Evolutionary conservation across 1,140 invertebrate species (phyloP), one percentile per base, ranked within the genome.

Genomic region (Pachyrhynchus sulphureomaculatus): DNA sequence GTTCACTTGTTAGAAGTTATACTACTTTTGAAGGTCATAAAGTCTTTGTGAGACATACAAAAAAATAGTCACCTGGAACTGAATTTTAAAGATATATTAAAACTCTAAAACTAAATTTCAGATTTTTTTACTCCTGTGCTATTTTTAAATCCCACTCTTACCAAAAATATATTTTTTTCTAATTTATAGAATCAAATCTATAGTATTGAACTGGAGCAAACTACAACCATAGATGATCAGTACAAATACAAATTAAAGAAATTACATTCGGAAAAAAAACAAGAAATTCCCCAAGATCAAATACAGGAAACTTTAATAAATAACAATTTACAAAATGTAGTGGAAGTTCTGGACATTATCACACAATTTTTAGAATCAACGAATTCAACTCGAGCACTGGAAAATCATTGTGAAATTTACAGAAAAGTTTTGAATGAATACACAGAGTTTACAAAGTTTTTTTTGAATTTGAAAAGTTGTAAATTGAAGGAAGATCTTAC

Each of bases 401-500:
- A 45, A 65, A 65, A 68, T 47, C 32, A 60, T 6, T 45, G 45
- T 13, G 59, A 68, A 17, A 45, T 63, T n/a, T 72, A 67, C 29
- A 51, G 48, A 26, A 65, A 56, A 42, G 60, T 72, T 12, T 42
- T 74, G 13, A 24, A 63, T 8, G 71, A 74, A 67, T 72, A 69
- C 41, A 53, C 34, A 5, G 72, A 74, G 45, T 67, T 72, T 44
- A 55, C 55, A 17, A 59, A 66, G 37, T 74, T 72, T 42, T 69
- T 69, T 37, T 52, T 73, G 8, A 68, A 68, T 29, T 55, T 72
- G 10, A 62, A 70, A 60, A 51, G 34, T 3, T 65, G 66, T 34
- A n/a, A 49, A 15, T 51, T 72, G 36, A 63, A 67, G 4, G 24
- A 55, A 8, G 68, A 74, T 67, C 60, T 74, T 17, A 57, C 44